Evolutionary conservation across 1,140 invertebrate genomes (phyloP).

Genomic region (Drosophila erecta): DNA sequence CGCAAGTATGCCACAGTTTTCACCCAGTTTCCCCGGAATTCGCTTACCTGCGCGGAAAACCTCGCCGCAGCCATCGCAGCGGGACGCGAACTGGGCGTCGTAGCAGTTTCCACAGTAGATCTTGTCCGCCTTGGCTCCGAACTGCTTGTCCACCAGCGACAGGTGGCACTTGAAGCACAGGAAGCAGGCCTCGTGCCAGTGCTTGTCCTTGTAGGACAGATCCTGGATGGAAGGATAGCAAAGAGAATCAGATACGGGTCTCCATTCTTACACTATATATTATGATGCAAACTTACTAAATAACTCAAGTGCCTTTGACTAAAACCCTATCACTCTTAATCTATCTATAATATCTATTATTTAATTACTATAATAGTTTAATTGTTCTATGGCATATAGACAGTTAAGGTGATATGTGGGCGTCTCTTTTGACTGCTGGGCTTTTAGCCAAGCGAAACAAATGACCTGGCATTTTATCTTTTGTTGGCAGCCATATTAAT

Average conservation of each 20-base stretch:
- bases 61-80: conserved; percentile 99
- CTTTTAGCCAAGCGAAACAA: too few species aligned
- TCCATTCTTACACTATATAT: too few species aligned
- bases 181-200: conserved; percentile 99
- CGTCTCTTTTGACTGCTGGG: too few species aligned
- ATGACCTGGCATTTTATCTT: too few species aligned
- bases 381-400: too few species aligned
- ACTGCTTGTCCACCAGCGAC: conserved; percentile 99
- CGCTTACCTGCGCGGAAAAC: conserved; percentile 98
- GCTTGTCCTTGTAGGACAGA: conserved; percentile 99
- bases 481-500: too few species aligned
- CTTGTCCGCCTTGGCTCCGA: conserved; percentile 98
- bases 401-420: too few species aligned
- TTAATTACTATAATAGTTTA: too few species aligned
- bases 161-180: conserved; percentile 98
- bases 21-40: not conserved
- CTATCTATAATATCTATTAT: too few species aligned
- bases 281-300: too few species aligned
- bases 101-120: conserved; percentile 99
- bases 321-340: too few species aligned
- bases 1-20: conserved; percentile 57
- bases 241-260: not conserved
- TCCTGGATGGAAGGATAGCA: conserved; percentile 89
- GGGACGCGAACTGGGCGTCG: conserved; percentile 98
- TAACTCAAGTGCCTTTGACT: too few species aligned